Percentiles rank a stretch among this genome's conserved stretches.
phyloP scores from a whole-genome alignment of 2,113 vertebrate genomes.

The Addax nasomaculatus region DNA sequence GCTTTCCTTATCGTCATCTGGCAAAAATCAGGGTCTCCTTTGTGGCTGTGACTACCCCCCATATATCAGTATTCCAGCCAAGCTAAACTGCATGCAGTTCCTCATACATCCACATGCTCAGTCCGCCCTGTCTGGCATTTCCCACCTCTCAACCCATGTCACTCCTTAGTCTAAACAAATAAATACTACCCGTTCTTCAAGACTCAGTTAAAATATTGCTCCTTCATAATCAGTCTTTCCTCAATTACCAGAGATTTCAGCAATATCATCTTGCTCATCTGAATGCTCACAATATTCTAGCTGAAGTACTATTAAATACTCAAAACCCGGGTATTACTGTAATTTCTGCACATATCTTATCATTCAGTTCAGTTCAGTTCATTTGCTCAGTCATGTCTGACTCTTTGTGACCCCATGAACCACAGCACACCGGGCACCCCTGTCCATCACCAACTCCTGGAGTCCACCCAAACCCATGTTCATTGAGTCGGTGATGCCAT shows the following conservation, averaged over 20 bases:
- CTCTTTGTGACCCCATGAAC: not conserved
- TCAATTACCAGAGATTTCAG: not conserved
- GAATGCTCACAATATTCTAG: not conserved
- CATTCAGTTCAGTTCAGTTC: not conserved
- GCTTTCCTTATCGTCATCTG: not conserved
- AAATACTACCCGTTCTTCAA: not conserved
- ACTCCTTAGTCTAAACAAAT: not conserved
- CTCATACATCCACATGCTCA: not conserved
- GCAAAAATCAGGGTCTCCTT: not conserved
- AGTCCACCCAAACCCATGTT: not conserved
- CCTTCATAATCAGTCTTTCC: not conserved
- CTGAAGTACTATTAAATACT: not conserved
- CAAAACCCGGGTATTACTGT: not conserved
- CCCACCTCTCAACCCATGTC: not conserved
- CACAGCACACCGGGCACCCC: accelerated
- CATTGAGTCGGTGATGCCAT: not conserved
- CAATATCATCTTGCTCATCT: not conserved
- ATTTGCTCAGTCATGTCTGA: not conserved
- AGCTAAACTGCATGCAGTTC: not conserved
- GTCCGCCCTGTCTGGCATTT: not conserved
- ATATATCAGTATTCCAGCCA: not conserved
- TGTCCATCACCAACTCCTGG: not conserved
- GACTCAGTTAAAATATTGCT: not conserved
- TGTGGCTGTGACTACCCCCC: not conserved
- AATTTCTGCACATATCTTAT: not conserved